Evolutionary conservation across 1,140 invertebrate species (phyloP), one percentile per base, ranked within the genome.

Genomic region (Sarcophaga peregrina): DNA sequence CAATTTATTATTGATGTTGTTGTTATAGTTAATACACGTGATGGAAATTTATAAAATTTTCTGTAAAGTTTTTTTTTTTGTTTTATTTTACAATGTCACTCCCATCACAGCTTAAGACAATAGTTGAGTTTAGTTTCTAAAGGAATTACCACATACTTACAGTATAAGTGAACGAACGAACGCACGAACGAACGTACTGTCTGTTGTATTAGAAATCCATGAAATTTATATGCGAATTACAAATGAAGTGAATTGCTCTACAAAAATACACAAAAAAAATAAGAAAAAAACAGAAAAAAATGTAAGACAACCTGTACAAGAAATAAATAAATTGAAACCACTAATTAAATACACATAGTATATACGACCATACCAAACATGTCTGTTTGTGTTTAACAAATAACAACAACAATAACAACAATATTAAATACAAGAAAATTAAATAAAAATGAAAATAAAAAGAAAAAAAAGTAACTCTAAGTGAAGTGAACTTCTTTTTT

Each of bases 201-300:
- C 10, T 50, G 75, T 10, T 17, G 8, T 78, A 52, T 17, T 47
- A 50, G 47, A 52, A 78, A 17, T 78, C 47, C 75, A 78, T 78
- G 75, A 78, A 25, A 52, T 78, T 78, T 78, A 50, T 78, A 50
- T 48, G 25, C 25, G 75, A 78, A 78, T 78, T 78, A 52, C 75
- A 78, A 76, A 78, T 78, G 75, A 78, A 78, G 47, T 78, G 75
- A 48, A 48, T 11, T 76, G 74, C 45, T 78, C n/a, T 10, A 20
- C 17, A 68, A 68, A 68, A 37, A 37, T 37, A 37, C 25, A 37
- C 1, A 37, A 37, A 37, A 37, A 37, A 37, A 37, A 37, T 2
- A 37, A 37, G 25, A 37, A 37, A 37, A 37, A n/a, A n/a, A n/a
- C n/a, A n/a, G n/a, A n/a, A n/a, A n/a, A 37, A 37, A 37, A 37